Base-by-base conservation (phyloP, 2,113 vertebrate genomes). In the Corydoras sp. region DNA sequence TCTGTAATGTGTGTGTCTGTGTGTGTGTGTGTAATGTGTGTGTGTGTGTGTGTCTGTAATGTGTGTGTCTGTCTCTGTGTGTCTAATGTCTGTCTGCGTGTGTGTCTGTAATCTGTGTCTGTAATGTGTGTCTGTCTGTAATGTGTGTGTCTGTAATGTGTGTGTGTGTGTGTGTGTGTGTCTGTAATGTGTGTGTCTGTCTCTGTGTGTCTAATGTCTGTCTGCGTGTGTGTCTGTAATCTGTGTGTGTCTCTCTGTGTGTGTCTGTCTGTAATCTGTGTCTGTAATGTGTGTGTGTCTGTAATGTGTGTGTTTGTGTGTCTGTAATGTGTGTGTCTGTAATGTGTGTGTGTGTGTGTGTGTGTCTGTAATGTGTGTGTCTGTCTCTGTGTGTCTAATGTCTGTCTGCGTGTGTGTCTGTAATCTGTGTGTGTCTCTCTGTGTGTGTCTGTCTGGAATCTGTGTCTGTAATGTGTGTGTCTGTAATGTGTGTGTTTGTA, bases 31-130 rank as follows among this genome's bases (percentile, higher is more conserved):
- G 18, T 24, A n/a, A n/a, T n/a, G n/a, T n/a, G n/a, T n/a, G n/a
- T n/a, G 18, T 24, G 96, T 98, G 77, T 88, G 75, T 59, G 31
- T 13, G 3, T 14, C 30, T 43, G 11, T 55, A n/a, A n/a, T n/a
- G n/a, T n/a, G n/a, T n/a, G 50, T 62, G 15, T 31, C 0, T 31
- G 32, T n/a, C 14, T 64, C 0, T 30, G 14, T 24, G 18, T 24
- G 18, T 24, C n/a, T n/a, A n/a, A n/a, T n/a, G n/a, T n/a, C n/a
- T n/a, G n/a, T n/a, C n/a, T n/a, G n/a, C n/a, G 18, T 24, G 18
- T 24, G 18, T 24, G 18, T 24, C n/a, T n/a, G n/a, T n/a, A n/a
- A n/a, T n/a, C n/a, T 59, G 31, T 13, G 3, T 14, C 30, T 43
- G 11, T 55, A n/a, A n/a, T n/a, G n/a, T n/a, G 50, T 62, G 15